Base-by-base conservation (phyloP, 2,888 invertebrate genomes). In the Chloroclystis v-ata region DNA sequence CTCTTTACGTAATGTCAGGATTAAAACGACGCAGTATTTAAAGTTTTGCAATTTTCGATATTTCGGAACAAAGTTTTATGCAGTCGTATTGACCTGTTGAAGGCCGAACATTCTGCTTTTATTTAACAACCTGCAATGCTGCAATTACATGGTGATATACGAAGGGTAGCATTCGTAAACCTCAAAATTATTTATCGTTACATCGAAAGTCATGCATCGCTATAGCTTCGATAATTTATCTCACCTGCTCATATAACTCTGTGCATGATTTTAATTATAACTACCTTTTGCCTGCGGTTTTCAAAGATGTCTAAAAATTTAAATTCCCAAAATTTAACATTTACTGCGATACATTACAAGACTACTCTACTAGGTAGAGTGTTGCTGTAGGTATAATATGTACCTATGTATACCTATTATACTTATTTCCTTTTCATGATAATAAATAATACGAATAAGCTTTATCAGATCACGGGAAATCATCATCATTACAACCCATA, bases 1-100 rank as follows among this genome's bases (percentile, higher is more conserved):
- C 66, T 53, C 42, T 56, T 84, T 85, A 80, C 75, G 78, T 72
- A 85, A 86, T 68, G 72, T 59, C 73, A 81, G 85, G 85, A 85
- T 78, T 75, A 80, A 78, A 72, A 65, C 67, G 63, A 56, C 69
- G 67, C 65, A 72, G 67, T 71, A 69, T 69, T 73, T 63, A 67
- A 20, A 54, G 66, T 85, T 80, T 84, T 78, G 84, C 77, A 82
- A 84, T 82, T 72, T 75, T 69, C 62, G 67, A 72, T 78, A 75
- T 78, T 78, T 75, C 71, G 69, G 75, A 72, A 74, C 69, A 67
- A 70, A 72, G 61, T 70, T 72, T 60, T 66, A 67, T 72, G 71
- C 72, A 73, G 68, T 58, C 67, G 60, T 52, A 65, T 61, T 66
- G 72, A 68, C 66, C 71, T 63, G 67, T 64, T 62, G 46, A 58